Evolutionary conservation across 2,113 vertebrate genomes (phyloP).

Genomic region (mouse (Mus musculus)): DNA sequence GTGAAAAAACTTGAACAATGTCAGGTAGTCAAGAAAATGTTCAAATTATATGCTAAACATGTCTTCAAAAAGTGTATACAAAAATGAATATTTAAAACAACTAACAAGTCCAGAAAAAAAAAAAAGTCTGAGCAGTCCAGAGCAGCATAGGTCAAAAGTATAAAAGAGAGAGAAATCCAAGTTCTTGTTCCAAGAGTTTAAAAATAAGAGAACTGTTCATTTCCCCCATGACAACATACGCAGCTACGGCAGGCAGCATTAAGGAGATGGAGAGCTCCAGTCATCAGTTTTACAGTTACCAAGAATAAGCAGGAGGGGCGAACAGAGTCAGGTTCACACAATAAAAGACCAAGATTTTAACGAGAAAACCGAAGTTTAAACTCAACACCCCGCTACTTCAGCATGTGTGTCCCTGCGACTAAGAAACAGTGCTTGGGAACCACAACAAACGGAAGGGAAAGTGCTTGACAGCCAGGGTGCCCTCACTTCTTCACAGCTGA

Average conservation of each 20-base stretch:
- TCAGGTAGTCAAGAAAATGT: neutral
- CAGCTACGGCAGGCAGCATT: neutral
- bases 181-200: neutral
- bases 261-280: neutral
- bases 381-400: neutral
- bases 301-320: neutral
- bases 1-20: neutral
- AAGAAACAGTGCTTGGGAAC: constrained; percentile 25
- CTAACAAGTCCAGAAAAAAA: too few species aligned
- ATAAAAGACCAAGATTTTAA: neutral
- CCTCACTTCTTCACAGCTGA: neutral
- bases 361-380: neutral
- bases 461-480: neutral
- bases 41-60: neutral
- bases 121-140: neutral
- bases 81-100: neutral
- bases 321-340: neutral
- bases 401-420: neutral
- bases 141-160: neutral
- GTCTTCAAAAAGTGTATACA: neutral
- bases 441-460: neutral
- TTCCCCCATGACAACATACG: neutral
- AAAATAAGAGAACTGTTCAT: constrained; percentile 5
- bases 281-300: neutral
- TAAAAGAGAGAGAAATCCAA: constrained; percentile 14